phyloP scores from a whole-genome alignment of 2,888 invertebrate genomes.

The Nomada fabriciana region DNA sequence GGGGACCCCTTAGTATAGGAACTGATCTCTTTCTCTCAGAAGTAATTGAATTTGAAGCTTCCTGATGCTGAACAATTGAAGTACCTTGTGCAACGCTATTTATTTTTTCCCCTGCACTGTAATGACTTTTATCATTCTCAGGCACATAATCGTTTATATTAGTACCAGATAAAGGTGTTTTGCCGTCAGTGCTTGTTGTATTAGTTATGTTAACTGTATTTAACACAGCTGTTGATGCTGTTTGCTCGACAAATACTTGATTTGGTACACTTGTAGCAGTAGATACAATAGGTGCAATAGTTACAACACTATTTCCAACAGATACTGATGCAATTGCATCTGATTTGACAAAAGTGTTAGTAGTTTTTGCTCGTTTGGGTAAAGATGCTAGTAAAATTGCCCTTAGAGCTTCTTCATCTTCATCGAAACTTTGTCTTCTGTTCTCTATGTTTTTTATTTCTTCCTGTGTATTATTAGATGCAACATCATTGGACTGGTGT shows the following conservation, averaged over 20 bases:
- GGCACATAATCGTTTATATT: not conserved
- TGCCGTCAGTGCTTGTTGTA: slow-evolving; percentile 7
- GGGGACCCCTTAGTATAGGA: slow-evolving; percentile 53
- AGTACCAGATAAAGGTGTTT: not conserved
- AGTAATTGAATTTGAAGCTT: not conserved
- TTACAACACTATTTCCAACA: not conserved
- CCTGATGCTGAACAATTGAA: not conserved
- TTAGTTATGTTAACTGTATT: not conserved
- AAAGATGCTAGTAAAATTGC: slow-evolving; percentile 80
- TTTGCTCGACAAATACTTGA: slow-evolving; percentile 1
- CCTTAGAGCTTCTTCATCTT: slow-evolving; percentile 81
- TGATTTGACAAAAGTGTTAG: not conserved
- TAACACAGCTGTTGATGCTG: not conserved
- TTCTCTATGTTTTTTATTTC: slow-evolving; percentile 19
- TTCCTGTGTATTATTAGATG: not conserved
- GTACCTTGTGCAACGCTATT: not conserved
- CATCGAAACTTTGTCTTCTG: slow-evolving; percentile 78
- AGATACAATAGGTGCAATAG: too few species aligned
- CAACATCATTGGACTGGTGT: not conserved
- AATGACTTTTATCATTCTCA: slow-evolving; percentile 42
- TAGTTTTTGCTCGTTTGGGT: slow-evolving; percentile 71
- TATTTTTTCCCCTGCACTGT: not conserved
- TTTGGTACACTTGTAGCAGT: not conserved
- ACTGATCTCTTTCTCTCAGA: slow-evolving; percentile 61
- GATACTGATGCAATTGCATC: not conserved